phyloP scores from a whole-genome alignment of 2,113 vertebrate genomes.

The Ochotona curzoniae region DNA sequence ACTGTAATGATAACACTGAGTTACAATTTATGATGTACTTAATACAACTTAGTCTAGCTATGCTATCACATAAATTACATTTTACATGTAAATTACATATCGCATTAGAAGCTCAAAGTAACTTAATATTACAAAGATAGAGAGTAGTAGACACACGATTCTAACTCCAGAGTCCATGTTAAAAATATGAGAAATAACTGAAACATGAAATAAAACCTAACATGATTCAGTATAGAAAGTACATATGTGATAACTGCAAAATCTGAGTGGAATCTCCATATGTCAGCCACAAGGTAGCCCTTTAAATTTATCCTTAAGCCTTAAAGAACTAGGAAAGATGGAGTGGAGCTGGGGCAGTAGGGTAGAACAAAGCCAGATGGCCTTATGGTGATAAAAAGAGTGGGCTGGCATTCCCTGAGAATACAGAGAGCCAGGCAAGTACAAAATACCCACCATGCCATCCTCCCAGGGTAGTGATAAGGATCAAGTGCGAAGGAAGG shows the following conservation, averaged over 20 bases:
- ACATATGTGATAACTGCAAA: slow-evolving; percentile 9
- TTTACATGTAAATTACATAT: slow-evolving; percentile 8
- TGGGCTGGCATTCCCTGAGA: background rate
- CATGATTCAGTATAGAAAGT: background rate
- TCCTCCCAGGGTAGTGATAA: background rate
- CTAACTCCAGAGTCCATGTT: background rate
- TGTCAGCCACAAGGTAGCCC: background rate
- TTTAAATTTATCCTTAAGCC: background rate
- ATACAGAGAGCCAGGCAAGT: background rate
- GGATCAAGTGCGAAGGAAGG: background rate
- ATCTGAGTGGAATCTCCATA: background rate
- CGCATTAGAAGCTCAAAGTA: background rate
- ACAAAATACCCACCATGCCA: background rate
- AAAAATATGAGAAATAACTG: background rate
- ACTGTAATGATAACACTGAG: background rate
- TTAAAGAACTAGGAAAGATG: background rate
- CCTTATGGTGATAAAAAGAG: background rate
- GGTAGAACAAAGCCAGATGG: background rate
- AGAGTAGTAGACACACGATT: background rate
- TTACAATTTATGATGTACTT: background rate
- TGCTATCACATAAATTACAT: no score
- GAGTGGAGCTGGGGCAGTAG: background rate
- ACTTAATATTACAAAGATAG: background rate
- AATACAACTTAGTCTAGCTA: background rate
- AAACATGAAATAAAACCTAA: background rate